Evolutionary conservation across 2,888 invertebrate genomes (phyloP).

Genomic region (Aleiodes leptofemur): DNA sequence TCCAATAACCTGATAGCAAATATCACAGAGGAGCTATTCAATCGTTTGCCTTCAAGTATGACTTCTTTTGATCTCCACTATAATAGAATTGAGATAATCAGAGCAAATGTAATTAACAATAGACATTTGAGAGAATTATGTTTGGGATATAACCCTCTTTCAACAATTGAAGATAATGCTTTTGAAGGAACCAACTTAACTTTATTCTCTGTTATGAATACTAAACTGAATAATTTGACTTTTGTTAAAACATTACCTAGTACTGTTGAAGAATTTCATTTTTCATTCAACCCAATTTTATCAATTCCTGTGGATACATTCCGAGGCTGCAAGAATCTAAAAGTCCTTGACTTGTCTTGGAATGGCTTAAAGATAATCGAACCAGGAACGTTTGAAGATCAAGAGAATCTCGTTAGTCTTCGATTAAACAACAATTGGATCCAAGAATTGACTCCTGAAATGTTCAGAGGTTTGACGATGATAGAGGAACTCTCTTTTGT

Average conservation of each 20-base stretch:
- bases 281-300: constrained; percentile 54
- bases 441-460: constrained; percentile 64
- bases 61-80: constrained; percentile 54
- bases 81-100: constrained; percentile 57
- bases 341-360: constrained; percentile 47
- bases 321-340: constrained; percentile 49
- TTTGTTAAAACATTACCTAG: constrained; percentile 59
- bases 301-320: constrained; percentile 50
- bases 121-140: constrained; percentile 68
- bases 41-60: constrained; percentile 62
- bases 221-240: constrained; percentile 52
- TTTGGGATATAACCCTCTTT: constrained; percentile 70
- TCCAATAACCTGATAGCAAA: constrained; percentile 61
- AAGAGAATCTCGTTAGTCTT: constrained; percentile 54
- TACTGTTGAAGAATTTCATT: constrained; percentile 54
- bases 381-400: constrained; percentile 49
- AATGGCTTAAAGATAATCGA: constrained; percentile 49
- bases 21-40: constrained; percentile 60
- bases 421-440: constrained; percentile 57
- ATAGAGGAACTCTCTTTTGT: constrained; percentile 71
- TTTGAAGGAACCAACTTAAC: constrained; percentile 68
- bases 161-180: constrained; percentile 49
- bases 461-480: constrained; percentile 72
- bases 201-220: constrained; percentile 55
- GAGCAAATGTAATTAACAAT: constrained; percentile 60